Conservation (phyloP, 2,113 vertebrate species). For the Channa argus region DNA sequence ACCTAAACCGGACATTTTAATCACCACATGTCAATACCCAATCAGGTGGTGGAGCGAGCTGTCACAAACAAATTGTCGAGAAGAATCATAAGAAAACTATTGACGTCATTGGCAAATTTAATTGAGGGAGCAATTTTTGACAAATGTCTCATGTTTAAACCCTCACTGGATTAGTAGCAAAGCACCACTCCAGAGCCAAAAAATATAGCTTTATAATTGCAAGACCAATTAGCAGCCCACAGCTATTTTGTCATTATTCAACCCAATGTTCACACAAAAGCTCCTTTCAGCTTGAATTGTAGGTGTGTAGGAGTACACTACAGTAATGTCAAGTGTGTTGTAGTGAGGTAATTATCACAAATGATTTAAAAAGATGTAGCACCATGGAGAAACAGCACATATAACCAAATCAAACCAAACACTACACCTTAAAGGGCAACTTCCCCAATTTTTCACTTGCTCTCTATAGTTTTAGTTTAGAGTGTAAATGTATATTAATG, state of each 20-base stretch:
- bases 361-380: slow-evolving; percentile 15
- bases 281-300: slow-evolving; percentile 20
- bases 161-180: neutral
- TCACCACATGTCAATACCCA: slow-evolving; percentile 52
- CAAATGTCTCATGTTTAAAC: neutral
- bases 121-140: neutral
- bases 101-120: slow-evolving; percentile 11
- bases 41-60: slow-evolving; percentile 15
- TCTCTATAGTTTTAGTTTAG: neutral
- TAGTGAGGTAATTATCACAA: slow-evolving; percentile 15
- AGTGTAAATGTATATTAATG: no score
- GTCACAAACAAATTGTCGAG: slow-evolving; percentile 41
- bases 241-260: slow-evolving; percentile 27
- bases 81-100: slow-evolving; percentile 31
- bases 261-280: slow-evolving; percentile 5
- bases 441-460: no score
- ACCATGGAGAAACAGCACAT: neutral
- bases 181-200: slow-evolving; percentile 5
- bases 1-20: slow-evolving; percentile 56
- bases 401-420: no score
- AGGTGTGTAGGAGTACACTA: slow-evolving; percentile 24
- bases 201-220: slow-evolving; percentile 13
- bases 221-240: slow-evolving; percentile 27
- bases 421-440: neutral
- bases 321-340: slow-evolving; percentile 25